Conservation (phyloP, 2,888 invertebrate genomes). For the Margaritifera margaritifera region DNA sequence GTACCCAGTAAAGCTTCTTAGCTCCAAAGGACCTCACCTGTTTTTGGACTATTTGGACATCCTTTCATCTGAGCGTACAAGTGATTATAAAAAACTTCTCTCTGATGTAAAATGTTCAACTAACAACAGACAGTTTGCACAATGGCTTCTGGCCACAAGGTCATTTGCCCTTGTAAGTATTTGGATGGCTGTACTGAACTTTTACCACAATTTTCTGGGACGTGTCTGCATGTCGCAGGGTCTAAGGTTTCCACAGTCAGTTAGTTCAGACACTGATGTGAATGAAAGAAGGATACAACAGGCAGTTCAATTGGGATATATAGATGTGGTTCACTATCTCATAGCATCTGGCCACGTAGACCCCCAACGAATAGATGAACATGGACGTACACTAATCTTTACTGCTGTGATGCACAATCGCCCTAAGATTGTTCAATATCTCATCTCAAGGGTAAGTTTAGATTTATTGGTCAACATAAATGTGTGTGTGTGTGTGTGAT, state of each 20-base stretch:
- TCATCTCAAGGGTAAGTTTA: slow-evolving; percentile 60
- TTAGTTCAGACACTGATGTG: slow-evolving; percentile 19
- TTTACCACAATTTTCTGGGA: slow-evolving; percentile 62
- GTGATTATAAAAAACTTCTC: slow-evolving; percentile 62
- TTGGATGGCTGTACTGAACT: slow-evolving; percentile 69
- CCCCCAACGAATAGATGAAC: slow-evolving; percentile 52
- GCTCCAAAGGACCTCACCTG: slow-evolving; percentile 60
- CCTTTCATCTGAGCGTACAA: slow-evolving; percentile 61
- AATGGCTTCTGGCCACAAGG: slow-evolving; percentile 68
- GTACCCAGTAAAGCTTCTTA: slow-evolving; percentile 65
- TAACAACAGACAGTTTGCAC: slow-evolving; percentile 66
- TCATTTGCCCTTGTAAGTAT: slow-evolving; percentile 68
- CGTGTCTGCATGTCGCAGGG: slow-evolving; percentile 14
- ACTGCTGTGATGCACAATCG: slow-evolving; percentile 69
- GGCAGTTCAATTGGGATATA: slow-evolving; percentile 62
- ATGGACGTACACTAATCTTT: slow-evolving; percentile 63
- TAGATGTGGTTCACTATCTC: slow-evolving; percentile 69
- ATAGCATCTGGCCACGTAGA: slow-evolving; percentile 58
- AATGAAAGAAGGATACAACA: slow-evolving; percentile 59
- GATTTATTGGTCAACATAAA: no score
- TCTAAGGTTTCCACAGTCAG: slow-evolving; percentile 16
- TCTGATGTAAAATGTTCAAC: slow-evolving; percentile 70
- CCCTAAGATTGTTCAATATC: slow-evolving; percentile 59
- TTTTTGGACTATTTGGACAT: slow-evolving; percentile 69
- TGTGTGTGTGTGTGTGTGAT: no score